Percentiles rank a stretch among this genome's conserved stretches.
phyloP scores from a whole-genome alignment of 1,140 invertebrate genomes.

The Thaumatotibia leucotreta region DNA sequence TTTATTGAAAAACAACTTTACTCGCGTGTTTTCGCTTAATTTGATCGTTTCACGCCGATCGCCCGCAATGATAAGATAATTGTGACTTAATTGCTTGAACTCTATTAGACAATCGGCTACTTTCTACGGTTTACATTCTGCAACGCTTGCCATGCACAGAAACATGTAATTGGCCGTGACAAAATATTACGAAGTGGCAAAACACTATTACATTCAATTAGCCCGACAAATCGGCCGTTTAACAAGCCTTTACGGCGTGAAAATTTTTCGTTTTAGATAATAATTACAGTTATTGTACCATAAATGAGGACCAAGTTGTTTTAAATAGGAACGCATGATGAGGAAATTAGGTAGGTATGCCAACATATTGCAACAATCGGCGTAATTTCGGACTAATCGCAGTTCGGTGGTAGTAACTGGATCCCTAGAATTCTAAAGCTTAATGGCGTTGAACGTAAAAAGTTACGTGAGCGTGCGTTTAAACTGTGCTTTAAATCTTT shows the following conservation, averaged over 20 bases:
- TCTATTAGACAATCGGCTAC: background rate
- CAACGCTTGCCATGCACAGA: background rate
- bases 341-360: background rate
- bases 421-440: background rate
- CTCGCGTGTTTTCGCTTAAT: constrained; percentile 3
- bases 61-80: constrained; percentile 2
- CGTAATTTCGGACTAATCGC: background rate
- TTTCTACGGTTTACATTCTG: constrained; percentile 4
- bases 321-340: background rate
- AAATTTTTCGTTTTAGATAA: background rate
- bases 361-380: background rate
- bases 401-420: background rate
- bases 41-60: constrained; percentile 1
- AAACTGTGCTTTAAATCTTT: background rate
- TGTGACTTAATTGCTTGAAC: constrained; percentile 10
- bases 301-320: background rate
- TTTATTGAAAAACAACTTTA: background rate
- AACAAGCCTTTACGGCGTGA: background rate
- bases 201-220: background rate
- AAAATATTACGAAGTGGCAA: background rate
- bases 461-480: background rate
- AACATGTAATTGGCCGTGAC: background rate
- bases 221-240: background rate
- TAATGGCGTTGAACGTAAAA: background rate
- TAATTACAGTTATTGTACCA: background rate